Conservation (phyloP, 2,888 invertebrate species). For the Hedya salicella region DNA sequence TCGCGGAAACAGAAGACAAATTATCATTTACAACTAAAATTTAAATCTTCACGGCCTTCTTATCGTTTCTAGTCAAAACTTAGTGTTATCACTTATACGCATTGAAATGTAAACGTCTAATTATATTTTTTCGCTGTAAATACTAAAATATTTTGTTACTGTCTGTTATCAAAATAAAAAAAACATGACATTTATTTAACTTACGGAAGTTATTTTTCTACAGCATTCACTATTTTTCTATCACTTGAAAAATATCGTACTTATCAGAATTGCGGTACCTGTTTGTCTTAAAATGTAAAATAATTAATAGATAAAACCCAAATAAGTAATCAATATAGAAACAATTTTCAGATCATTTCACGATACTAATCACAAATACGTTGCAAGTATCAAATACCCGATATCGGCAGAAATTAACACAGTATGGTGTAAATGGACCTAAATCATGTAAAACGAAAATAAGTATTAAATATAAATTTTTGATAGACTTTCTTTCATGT, state of each 20-base stretch:
- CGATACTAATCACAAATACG: no score
- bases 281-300: slow-evolving; percentile 4
- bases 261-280: slow-evolving; percentile 22
- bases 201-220: slow-evolving; percentile 35
- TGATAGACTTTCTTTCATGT: not conserved
- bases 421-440: no score
- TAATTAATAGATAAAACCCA: not conserved
- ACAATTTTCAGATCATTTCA: no score
- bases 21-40: not conserved
- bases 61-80: slow-evolving; percentile 37
- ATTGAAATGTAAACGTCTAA: slow-evolving; percentile 3
- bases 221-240: slow-evolving; percentile 32
- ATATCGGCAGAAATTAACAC: no score
- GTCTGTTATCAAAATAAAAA: slow-evolving; percentile 13
- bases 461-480: no score
- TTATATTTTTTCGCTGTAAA: slow-evolving; percentile 25
- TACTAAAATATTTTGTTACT: slow-evolving; percentile 13
- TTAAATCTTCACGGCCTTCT: not conserved
- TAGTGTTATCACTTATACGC: not conserved
- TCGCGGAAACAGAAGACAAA: not conserved
- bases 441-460: no score
- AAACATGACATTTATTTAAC: slow-evolving; percentile 15
- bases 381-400: no score
- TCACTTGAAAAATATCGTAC: slow-evolving; percentile 18
- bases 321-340: no score